Base-by-base conservation (phyloP, 1,140 invertebrate genomes). In the Epicauta chinensis region DNA sequence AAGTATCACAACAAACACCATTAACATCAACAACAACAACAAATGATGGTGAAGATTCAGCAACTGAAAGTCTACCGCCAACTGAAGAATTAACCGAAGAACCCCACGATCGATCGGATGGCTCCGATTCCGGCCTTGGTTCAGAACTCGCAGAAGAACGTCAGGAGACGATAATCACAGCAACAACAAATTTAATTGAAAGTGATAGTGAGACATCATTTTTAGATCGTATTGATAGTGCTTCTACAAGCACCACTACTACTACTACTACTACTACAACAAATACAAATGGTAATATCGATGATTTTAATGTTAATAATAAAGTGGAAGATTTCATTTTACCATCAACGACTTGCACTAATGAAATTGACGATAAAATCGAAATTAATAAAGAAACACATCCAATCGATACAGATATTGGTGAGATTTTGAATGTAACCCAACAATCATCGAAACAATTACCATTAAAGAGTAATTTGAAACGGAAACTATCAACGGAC, bases 111-210 rank as follows among this genome's bases (percentile, higher is more conserved):
- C 70, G 84, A 47, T 87, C 83, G 5, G 87, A 90, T 65, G 86
- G 86, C 2, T 90, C 87, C 38, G 88, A 90, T 68, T 90, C 86
- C 1, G 88, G 88, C 0, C 64, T 91, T 16, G 68, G 69, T 15
- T 70, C 73, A 17, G 73, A 75, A 62, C 54, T 73, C 16, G 56
- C 59, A 41, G 73, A 75, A 51, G 71, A 73, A 50, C 53, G 73
- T 58, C 62, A 68, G 7, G 66, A 63, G 50, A 71, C 69, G 34
- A 61, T 70, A 43, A 7, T 23, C 7, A 7, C 7, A 23, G 7
- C 23, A 23, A 23, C 23, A 43, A 65, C 66, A 2, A 72, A 71
- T 39, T 71, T 72, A 32, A 71, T 66, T 3, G 71, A 73, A 57
- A 80, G 73, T 55, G 74, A 76, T 55, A 76, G 72, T 6, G 77